These are phyloP conservation scores for Podarcis siculus DNA, from an alignment of 2,797 vertebrate genomes.

Conservation along the genomic window DNA sequence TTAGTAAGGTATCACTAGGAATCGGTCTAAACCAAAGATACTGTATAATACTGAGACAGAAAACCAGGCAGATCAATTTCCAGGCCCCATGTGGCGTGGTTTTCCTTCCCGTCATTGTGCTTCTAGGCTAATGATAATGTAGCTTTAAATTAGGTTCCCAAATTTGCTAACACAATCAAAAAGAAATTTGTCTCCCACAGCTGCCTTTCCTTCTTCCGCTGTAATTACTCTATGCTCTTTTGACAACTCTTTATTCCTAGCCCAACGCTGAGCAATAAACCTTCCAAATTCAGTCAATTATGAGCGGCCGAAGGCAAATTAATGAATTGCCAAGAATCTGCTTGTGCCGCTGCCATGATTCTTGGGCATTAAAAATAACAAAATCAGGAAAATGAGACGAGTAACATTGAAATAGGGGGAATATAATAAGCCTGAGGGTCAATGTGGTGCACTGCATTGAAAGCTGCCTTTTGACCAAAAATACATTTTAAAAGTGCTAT, in stretches of 20 bases:
- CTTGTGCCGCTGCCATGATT: background rate
- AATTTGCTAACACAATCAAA: background rate
- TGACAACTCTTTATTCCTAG: background rate
- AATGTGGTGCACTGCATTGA: background rate
- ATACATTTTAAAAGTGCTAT: background rate
- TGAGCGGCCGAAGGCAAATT: background rate
- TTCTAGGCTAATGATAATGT: background rate
- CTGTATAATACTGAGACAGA: background rate
- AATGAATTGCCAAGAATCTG: background rate
- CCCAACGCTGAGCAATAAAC: background rate
- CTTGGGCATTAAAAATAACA: background rate
- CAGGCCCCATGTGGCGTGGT: background rate
- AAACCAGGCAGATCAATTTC: background rate
- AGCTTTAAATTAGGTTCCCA: constrained; percentile 17
- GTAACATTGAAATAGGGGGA: background rate
- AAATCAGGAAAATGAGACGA: background rate
- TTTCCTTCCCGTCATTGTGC: background rate
- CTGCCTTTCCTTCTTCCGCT: background rate
- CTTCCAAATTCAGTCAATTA: background rate
- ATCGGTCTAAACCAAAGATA: background rate
- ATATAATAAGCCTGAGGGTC: background rate
- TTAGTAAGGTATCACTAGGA: background rate
- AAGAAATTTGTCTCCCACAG: background rate
- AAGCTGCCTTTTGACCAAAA: background rate
- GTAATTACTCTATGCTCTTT: background rate